phyloP scores from a whole-genome alignment of 2,888 invertebrate genomes.

The Brachypalpus laphriformis region DNA sequence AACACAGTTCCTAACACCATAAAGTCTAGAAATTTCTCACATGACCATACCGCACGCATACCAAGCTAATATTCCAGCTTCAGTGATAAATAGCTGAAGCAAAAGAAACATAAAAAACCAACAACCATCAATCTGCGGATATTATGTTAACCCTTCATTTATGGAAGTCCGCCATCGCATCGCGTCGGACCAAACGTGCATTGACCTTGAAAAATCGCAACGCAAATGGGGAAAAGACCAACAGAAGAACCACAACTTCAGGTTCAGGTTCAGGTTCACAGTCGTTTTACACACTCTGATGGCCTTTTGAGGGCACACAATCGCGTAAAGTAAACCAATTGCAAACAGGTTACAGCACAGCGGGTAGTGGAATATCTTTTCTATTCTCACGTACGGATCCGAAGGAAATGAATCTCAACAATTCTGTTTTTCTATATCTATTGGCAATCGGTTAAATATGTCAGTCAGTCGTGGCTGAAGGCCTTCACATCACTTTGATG shows the following conservation, averaged over 20 bases:
- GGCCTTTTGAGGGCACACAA: slow-evolving; percentile 65
- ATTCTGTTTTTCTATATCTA: slow-evolving; percentile 48
- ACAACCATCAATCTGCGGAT: slow-evolving; percentile 12
- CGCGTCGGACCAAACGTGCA: slow-evolving; percentile 49
- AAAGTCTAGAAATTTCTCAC: neutral
- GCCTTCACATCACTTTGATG: slow-evolving; percentile 60
- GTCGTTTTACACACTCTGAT: slow-evolving; percentile 29
- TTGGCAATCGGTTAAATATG: slow-evolving; percentile 72
- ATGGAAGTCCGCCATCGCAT: slow-evolving; percentile 23
- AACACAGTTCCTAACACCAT: slow-evolving; percentile 2
- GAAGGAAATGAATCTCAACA: slow-evolving; percentile 69
- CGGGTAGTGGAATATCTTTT: slow-evolving; percentile 31
- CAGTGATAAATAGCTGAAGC: neutral
- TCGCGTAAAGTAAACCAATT: slow-evolving; percentile 61
- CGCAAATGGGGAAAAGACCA: slow-evolving; percentile 33
- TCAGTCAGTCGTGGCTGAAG: slow-evolving; percentile 65
- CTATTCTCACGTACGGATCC: slow-evolving; percentile 12
- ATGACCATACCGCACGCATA: neutral
- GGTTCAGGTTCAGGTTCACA: slow-evolving; percentile 46
- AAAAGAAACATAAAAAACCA: neutral
- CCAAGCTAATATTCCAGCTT: neutral
- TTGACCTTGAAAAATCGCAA: slow-evolving; percentile 68
- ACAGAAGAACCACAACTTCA: slow-evolving; percentile 16
- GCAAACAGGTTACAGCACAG: slow-evolving; percentile 51
- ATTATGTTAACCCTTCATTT: slow-evolving; percentile 53